phyloP scores from a whole-genome alignment of 1,140 invertebrate species.

The Hylaeus volcanicus region DNA sequence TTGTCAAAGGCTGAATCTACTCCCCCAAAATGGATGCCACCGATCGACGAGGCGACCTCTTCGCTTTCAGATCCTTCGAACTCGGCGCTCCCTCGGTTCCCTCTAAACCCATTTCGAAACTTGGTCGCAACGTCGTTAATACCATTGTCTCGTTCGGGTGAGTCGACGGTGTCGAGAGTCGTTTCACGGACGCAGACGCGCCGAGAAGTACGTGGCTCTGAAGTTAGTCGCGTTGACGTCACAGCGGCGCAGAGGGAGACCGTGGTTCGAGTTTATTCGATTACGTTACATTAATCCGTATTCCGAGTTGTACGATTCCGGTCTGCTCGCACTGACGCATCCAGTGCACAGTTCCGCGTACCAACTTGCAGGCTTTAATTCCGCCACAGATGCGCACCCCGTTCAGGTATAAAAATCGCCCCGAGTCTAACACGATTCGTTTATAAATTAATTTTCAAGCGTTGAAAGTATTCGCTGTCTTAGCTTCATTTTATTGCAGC shows the following conservation, averaged over 20 bases:
- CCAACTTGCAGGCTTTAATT: conserved; percentile 2
- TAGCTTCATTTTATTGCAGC: too few species aligned
- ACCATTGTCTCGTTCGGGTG: conserved; percentile 6
- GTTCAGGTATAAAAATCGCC: too few species aligned
- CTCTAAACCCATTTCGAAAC: not conserved
- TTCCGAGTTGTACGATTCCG: not conserved
- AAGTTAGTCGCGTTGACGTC: conserved; percentile 44
- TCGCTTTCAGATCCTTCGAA: not conserved
- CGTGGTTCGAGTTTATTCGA: conserved; percentile 33
- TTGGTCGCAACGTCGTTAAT: not conserved
- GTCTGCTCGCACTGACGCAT: not conserved
- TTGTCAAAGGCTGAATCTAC: not conserved
- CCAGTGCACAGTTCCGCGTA: not conserved
- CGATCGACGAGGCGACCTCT: not conserved
- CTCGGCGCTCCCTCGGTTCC: not conserved
- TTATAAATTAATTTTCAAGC: too few species aligned
- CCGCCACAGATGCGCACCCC: not conserved
- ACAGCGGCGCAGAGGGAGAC: conserved; percentile 22
- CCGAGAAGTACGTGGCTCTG: not conserved
- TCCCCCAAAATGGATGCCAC: not conserved
- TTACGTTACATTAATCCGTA: conserved; percentile 47
- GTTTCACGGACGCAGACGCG: not conserved
- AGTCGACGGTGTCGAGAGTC: not conserved
- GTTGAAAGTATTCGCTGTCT: too few species aligned
- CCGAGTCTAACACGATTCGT: too few species aligned